These are phyloP conservation scores for Paralichthys olivaceus DNA, from an alignment of 2,113 vertebrate species.

Conservation along the genomic window DNA sequence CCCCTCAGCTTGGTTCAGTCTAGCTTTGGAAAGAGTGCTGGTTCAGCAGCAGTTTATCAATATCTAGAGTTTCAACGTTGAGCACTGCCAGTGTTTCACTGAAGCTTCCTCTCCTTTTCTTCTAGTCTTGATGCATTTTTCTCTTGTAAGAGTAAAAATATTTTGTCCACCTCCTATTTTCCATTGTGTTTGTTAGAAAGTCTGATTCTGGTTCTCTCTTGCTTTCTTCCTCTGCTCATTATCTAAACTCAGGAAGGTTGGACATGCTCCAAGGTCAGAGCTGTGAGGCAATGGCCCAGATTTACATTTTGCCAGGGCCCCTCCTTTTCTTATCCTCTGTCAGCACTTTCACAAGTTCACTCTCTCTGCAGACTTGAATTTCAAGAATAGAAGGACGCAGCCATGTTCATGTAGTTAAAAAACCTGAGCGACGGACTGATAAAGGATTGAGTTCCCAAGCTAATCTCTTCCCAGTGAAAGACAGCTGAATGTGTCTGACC, in stretches of 20 bases:
- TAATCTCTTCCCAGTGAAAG: background rate
- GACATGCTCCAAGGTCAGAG: constrained; percentile 67
- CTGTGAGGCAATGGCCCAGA: constrained; percentile 65
- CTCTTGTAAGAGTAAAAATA: background rate
- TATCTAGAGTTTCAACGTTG: background rate
- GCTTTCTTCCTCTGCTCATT: constrained; percentile 58
- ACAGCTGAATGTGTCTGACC: background rate
- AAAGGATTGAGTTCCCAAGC: background rate
- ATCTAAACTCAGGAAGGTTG: constrained; percentile 52
- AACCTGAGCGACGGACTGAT: constrained; percentile 3
- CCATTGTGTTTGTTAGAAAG: background rate
- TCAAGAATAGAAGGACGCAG: constrained; percentile 35
- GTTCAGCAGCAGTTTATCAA: constrained; percentile 6
- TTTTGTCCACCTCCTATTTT: constrained; percentile 1
- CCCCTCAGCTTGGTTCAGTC: too few relatives aligned
- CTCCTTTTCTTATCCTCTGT: constrained; percentile 61
- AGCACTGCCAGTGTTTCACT: too few relatives aligned
- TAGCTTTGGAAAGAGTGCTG: background rate
- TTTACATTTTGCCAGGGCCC: constrained; percentile 46
- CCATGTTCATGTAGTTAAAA: constrained; percentile 29
- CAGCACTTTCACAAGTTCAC: constrained; percentile 70
- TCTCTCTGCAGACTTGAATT: constrained; percentile 31
- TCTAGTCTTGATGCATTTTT: background rate
- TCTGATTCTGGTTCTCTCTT: constrained; percentile 1
- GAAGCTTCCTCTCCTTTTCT: too few relatives aligned